A percentile compares a stretch with the other conserved stretches of the same genome.
These are phyloP conservation scores for Sparidentex hasta DNA, from an alignment of 2,797 vertebrate species.

Conservation along the genomic window DNA sequence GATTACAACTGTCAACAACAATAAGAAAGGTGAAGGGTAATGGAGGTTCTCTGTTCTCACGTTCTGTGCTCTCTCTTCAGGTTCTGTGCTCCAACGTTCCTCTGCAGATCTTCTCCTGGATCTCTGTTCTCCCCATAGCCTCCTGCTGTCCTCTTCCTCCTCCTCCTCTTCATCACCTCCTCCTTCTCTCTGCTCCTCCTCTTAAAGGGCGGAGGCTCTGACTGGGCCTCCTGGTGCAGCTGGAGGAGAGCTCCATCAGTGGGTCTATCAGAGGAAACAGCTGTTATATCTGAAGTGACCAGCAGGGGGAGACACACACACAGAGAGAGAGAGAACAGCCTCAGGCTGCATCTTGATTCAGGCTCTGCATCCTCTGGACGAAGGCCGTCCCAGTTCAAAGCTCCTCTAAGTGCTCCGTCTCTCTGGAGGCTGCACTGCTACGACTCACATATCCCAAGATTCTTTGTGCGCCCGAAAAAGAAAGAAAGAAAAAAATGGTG, in stretches of 20 bases:
- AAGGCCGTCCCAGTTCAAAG: too few species aligned
- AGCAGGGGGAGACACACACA: neutral
- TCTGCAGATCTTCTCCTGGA: neutral
- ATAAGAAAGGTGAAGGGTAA: neutral
- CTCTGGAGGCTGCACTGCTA: too few species aligned
- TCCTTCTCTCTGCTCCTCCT: constrained; percentile 18
- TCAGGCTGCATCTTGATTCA: too few species aligned
- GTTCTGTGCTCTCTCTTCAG: neutral
- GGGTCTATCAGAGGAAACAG: constrained; percentile 28
- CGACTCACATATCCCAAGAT: too few species aligned
- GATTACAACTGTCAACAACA: neutral
- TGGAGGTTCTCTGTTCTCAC: constrained; percentile 17
- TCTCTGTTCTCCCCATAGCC: constrained; percentile 41
- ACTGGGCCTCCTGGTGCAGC: constrained; percentile 27
- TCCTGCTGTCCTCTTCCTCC: neutral
- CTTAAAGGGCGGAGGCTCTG: neutral
- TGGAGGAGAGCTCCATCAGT: constrained; percentile 32
- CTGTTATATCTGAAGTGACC: neutral
- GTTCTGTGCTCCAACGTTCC: neutral
- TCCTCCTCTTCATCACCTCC: neutral
- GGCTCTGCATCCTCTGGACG: too few species aligned
- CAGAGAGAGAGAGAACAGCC: neutral
- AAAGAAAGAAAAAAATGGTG: too few species aligned
- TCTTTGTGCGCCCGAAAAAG: too few species aligned
- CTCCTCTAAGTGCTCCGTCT: too few species aligned